Evolutionary conservation across 2,797 vertebrate genomes (phyloP).

Genomic region (Neomorphus geoffroyi): DNA sequence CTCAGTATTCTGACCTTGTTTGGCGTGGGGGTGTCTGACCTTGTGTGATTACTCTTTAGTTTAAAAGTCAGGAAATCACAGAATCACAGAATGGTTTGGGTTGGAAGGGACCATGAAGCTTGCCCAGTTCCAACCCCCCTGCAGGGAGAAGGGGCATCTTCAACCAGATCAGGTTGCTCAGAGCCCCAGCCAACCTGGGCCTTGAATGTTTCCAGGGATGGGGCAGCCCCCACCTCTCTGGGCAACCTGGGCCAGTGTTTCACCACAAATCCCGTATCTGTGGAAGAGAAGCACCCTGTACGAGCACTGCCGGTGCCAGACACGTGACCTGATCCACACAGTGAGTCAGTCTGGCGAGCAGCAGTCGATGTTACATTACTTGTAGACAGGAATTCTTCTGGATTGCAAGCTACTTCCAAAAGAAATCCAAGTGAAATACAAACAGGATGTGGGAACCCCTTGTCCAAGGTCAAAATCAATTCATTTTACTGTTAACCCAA

Average conservation of each 20-base stretch:
- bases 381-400: neutral
- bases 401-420: neutral
- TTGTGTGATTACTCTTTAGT: too few relatives aligned
- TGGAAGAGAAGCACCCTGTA: neutral
- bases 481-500: neutral
- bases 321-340: accelerated
- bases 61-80: neutral
- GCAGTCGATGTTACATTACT: neutral
- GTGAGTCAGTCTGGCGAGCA: neutral
- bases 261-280: accelerated
- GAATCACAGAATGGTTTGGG: too few relatives aligned
- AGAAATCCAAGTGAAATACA: neutral
- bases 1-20: neutral
- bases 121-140: too few relatives aligned
- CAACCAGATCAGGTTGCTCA: too few relatives aligned
- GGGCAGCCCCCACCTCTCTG: too few relatives aligned
- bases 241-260: too few relatives aligned
- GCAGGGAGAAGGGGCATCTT: too few relatives aligned
- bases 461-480: neutral
- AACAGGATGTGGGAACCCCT: neutral
- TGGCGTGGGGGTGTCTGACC: too few relatives aligned
- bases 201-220: too few relatives aligned
- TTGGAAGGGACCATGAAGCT: too few relatives aligned
- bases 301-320: accelerated
- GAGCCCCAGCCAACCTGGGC: too few relatives aligned